Evolutionary conservation across 2,888 invertebrate species (phyloP), one percentile per base, ranked within the genome.

Genomic region (Diplolepis rosae): DNA sequence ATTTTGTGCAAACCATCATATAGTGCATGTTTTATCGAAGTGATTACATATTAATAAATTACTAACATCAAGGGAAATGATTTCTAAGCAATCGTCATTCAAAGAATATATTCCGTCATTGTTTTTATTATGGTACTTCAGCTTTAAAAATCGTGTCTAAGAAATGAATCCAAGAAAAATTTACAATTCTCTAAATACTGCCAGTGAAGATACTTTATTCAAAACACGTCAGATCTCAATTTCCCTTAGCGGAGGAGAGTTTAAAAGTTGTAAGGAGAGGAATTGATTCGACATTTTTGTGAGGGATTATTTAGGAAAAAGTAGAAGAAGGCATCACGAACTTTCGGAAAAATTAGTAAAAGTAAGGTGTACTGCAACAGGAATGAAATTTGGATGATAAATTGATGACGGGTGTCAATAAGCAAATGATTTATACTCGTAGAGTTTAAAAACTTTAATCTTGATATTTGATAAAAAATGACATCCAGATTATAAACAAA

Each of bases 251-350:
- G n/a, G n/a, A 61, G 35, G 5, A 35, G 11, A 39, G 39, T 61
- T 61, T 11, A 61, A 61, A 61, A 56, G 35, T 61, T 35, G 13
- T 13, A 35, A 61, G 35, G 6, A 61, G 61, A 61, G 39, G 39
- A 61, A 35, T 61, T 61, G 61, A 39, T 61, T 61, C 7, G 13
- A 39, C n/a, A 13, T 35, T 61, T 22, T 22, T 39, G 13, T 24
- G 39, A 61, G 7, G 7, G 7, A 39, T n/a, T 24, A 50, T 50
- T 27, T 24, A 18, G 4, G 27, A 24, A 50, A 50, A 50, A 50
- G 24, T 50, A 24, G 4, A 18, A 48, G n/a, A 11, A 18, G 22
- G 4, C 27, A 39, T 24, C 6, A 35, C 22, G 18, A 32, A 13
- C 22, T 39, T 61, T 35, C 22, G 22, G n/a, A 39, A 39, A 39